Evolutionary conservation across 2,888 invertebrate species (phyloP), one percentile per base, ranked within the genome.

Genomic region (Gandaritis pyraliata): DNA sequence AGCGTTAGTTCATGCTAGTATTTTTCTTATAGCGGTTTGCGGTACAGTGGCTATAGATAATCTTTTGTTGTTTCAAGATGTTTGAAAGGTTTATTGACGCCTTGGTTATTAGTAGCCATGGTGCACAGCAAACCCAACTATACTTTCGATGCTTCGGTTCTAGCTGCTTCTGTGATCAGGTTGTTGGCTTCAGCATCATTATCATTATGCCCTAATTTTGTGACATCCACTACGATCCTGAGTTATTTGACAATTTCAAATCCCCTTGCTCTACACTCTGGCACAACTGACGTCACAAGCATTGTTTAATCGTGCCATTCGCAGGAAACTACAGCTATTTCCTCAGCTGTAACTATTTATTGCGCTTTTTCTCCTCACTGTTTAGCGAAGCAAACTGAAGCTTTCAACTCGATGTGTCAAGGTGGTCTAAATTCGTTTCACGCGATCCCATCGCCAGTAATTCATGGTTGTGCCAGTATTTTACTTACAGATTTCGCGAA

Each of bases 381-480:
- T 70, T 64, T 60, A 63, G 58, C 65, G 56, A 46, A 65, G 64
- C 67, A 33, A 50, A 46, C 36, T 30, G 54, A 50, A 60, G 56
- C 56, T 56, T 59, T 64, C 66, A 68, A 64, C 74, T 73, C 72
- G 79, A 78, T 79, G 74, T 88, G 88, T 88, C 90, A 88, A 88
- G 89, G 88, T 79, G 77, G 61, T 80, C 82, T 85, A 85, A 76
- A 81, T 82, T 43, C 70, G 78, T 83, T 68, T 50, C 61, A 33
- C 60, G 66, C 57, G 61, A 66, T 68, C 52, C 66, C 56, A 65
- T 65, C 59, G 62, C 64, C 56, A 53, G 50, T 61, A 61, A 67
- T 57, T 71, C 65, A 68, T 67, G 58, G 55, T 69, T 61, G 47
- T 47, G 46, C 10, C 29, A 30, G 10, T 47, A 47, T n/a, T 10